A percentile compares a stretch with the other conserved stretches of the same genome.
These are phyloP conservation scores for Pagrus major DNA, from an alignment of 2,113 vertebrate genomes.

Conservation along the genomic window DNA sequence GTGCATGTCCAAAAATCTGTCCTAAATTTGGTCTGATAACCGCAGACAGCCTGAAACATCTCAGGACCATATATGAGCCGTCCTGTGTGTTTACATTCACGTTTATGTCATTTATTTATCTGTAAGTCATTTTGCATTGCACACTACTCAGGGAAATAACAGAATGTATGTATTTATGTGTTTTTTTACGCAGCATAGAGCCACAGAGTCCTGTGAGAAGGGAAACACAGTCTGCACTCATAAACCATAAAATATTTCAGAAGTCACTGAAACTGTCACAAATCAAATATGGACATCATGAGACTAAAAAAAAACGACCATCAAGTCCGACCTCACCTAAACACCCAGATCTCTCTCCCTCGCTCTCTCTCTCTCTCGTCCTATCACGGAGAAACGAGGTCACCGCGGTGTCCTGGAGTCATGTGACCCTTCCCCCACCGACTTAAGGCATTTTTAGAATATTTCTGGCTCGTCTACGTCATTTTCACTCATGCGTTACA, in stretches of 20 bases:
- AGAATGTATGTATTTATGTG: background rate
- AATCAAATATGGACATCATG: constrained; percentile 22
- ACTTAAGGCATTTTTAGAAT: constrained; percentile 78
- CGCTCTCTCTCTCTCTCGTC: background rate
- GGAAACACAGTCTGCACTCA: background rate
- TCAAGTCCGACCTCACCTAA: background rate
- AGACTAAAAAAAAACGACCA: background rate
- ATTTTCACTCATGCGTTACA: constrained; percentile 65
- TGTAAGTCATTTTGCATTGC: background rate
- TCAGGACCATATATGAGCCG: background rate
- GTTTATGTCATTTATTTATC: constrained; percentile 5
- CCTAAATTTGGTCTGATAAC: too few relatives aligned
- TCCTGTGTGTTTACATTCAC: background rate
- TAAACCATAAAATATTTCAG: background rate
- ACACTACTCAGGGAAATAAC: background rate
- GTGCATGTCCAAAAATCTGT: too few relatives aligned
- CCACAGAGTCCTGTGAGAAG: background rate
- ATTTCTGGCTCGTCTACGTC: constrained; percentile 54
- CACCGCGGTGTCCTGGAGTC: constrained; percentile 60
- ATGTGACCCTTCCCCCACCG: constrained; percentile 77
- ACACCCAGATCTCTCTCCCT: constrained; percentile 2
- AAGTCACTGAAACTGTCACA: background rate
- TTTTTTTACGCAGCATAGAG: background rate
- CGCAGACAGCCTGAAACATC: too few relatives aligned
- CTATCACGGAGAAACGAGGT: constrained; percentile 57